Evolutionary conservation across 1,140 invertebrate species (phyloP).

Genomic region (Drosophila sulfurigaster): DNA sequence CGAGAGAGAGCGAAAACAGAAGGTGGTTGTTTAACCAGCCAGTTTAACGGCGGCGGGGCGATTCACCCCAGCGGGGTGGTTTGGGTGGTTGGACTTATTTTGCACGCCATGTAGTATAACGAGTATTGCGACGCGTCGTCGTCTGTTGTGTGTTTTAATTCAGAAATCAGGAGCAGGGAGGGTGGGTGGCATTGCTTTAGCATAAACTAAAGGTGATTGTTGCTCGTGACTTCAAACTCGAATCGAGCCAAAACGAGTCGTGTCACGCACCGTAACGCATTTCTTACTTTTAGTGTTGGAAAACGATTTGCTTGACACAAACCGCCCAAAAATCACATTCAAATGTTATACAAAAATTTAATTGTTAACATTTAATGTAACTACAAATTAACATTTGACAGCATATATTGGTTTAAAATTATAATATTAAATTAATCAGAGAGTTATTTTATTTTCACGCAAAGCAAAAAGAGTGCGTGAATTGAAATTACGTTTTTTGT

Average conservation of each 20-base stretch:
- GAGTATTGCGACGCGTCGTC: conserved; percentile 27
- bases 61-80: conserved; percentile 46
- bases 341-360: neutral
- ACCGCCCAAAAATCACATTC: neutral
- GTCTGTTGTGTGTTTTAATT: conserved; percentile 50
- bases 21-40: conserved; percentile 57
- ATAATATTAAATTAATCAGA: no score
- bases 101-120: conserved; percentile 27
- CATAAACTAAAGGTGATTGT: conserved; percentile 31
- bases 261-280: conserved; percentile 1
- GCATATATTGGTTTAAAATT: no score
- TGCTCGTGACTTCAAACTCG: conserved; percentile 12
- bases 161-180: conserved; percentile 35
- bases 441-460: no score
- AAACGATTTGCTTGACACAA: neutral
- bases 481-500: no score
- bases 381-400: no score
- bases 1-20: conserved; percentile 44
- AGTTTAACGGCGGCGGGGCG: conserved; percentile 18
- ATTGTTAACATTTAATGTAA: no score
- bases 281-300: neutral
- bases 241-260: neutral
- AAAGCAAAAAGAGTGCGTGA: no score
- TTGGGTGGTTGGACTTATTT: conserved; percentile 46
- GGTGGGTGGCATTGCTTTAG: conserved; percentile 37